Evolutionary conservation across 2,797 vertebrate species (phyloP).

Genomic region (Botia kubotai): DNA sequence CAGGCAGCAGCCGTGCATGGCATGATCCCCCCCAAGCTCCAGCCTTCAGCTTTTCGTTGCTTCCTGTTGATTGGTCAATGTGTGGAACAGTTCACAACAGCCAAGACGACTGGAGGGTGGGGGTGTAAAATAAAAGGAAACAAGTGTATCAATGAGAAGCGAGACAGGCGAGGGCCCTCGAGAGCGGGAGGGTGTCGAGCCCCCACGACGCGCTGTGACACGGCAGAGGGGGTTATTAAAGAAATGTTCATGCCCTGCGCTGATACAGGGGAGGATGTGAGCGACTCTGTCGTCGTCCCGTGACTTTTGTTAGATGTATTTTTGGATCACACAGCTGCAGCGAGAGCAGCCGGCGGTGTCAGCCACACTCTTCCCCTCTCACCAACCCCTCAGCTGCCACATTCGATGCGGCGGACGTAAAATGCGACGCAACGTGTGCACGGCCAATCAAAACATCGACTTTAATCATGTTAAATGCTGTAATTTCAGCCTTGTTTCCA

Average conservation of each 20-base stretch:
- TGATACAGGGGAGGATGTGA: conserved; percentile 51
- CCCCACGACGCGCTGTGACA: conserved; percentile 42
- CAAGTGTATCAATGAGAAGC: conserved; percentile 59
- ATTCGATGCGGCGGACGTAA: conserved; percentile 42
- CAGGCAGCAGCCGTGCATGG: conserved; percentile 61
- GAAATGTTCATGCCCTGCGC: conserved; percentile 58
- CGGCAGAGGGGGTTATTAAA: conserved; percentile 58
- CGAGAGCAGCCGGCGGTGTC: conserved; percentile 64
- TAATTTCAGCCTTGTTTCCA: conserved; percentile 23
- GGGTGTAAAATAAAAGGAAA: conserved; percentile 45
- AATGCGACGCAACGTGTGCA: conserved; percentile 18
- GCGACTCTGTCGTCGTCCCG: conserved; percentile 30
- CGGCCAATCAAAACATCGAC: conserved; percentile 14
- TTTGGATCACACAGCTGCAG: conserved; percentile 76
- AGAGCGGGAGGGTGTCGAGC: conserved; percentile 40
- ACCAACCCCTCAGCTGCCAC: conserved; percentile 33
- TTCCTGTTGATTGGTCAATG: conserved; percentile 66
- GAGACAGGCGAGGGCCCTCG: conserved; percentile 55
- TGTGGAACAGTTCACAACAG: conserved; percentile 58
- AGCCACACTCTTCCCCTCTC: conserved; percentile 46
- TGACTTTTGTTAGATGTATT: conserved; percentile 72
- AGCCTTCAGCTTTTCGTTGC: conserved; percentile 64
- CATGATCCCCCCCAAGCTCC: conserved; percentile 59
- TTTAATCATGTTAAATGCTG: conserved; percentile 46
- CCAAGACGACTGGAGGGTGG: conserved; percentile 47